phyloP scores from a whole-genome alignment of 1,140 invertebrate genomes.

The Drosophila baimaii region DNA sequence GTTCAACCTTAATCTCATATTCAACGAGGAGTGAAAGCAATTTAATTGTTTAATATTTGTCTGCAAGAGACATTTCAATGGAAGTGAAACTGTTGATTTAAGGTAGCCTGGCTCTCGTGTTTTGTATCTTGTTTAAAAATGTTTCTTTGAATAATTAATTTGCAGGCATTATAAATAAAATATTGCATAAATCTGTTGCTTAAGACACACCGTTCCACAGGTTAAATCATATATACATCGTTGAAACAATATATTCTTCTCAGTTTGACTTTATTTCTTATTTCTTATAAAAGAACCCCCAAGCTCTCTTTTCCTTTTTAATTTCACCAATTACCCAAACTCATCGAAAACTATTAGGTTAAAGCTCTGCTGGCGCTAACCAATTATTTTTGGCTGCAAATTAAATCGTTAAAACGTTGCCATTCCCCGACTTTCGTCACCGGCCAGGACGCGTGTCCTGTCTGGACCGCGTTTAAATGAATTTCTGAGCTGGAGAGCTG shows the following conservation, averaged over 20 bases:
- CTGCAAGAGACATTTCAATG: slow-evolving; percentile 5
- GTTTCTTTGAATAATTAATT: slow-evolving; percentile 3
- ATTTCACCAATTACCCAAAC: not conserved
- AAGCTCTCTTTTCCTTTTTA: not conserved
- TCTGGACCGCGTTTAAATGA: slow-evolving; percentile 61
- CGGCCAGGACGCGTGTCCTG: slow-evolving; percentile 33
- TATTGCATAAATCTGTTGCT: not conserved
- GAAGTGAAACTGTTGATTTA: slow-evolving; percentile 25
- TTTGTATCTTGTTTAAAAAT: not conserved
- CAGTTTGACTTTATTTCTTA: not conserved
- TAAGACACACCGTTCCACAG: too few species aligned
- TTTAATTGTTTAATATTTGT: slow-evolving; percentile 22
- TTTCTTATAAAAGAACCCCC: not conserved
- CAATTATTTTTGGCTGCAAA: slow-evolving; percentile 31
- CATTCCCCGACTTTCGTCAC: slow-evolving; percentile 39
- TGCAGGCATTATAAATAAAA: not conserved
- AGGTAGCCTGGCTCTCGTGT: not conserved
- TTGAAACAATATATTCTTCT: too few species aligned
- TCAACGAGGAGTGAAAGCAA: slow-evolving; percentile 11
- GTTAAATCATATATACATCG: too few species aligned
- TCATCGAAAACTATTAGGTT: not conserved
- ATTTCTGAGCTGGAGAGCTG: slow-evolving; percentile 44
- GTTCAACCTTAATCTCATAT: slow-evolving; percentile 3
- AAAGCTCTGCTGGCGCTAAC: slow-evolving; percentile 3
- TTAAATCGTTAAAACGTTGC: slow-evolving; percentile 36